Evolutionary conservation across 2,797 vertebrate genomes (phyloP).

Genomic region (Borostomias antarcticus): DNA sequence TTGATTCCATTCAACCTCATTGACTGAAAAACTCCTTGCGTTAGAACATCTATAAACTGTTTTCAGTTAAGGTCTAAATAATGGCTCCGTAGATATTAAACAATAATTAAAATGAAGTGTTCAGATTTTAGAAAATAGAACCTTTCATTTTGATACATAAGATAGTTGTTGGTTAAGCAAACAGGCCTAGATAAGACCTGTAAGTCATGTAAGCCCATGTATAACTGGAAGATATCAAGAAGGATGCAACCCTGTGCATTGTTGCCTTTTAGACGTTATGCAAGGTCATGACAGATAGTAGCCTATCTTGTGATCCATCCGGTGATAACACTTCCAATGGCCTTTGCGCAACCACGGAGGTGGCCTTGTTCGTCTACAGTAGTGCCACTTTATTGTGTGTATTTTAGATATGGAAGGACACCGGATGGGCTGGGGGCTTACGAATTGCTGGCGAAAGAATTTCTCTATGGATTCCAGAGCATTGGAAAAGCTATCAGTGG

Average conservation of each 20-base stretch:
- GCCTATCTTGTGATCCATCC: conserved; percentile 66
- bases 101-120: too few relatives aligned
- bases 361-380: conserved; percentile 69
- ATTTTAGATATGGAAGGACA: conserved; percentile 66
- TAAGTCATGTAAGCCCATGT: too few relatives aligned
- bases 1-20: too few relatives aligned
- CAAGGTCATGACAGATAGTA: conserved; percentile 53
- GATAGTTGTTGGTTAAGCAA: too few relatives aligned
- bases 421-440: conserved; percentile 39
- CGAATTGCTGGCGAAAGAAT: conserved; percentile 1
- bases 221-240: too few relatives aligned
- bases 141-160: neutral
- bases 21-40: too few relatives aligned
- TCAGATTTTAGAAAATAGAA: neutral
- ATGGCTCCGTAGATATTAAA: too few relatives aligned
- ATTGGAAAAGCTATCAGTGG: neutral
- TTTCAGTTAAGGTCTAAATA: too few relatives aligned
- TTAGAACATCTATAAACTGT: too few relatives aligned
- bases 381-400: conserved; percentile 70
- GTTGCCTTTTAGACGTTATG: conserved; percentile 42
- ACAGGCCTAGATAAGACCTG: neutral
- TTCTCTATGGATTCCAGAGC: neutral
- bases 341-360: conserved; percentile 63
- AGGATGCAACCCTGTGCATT: conserved; percentile 33
- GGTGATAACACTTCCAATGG: conserved; percentile 59